Evolutionary conservation across 1,140 invertebrate genomes (phyloP), one percentile per base, ranked within the genome.

Genomic region (Phocides pigmalion): DNA sequence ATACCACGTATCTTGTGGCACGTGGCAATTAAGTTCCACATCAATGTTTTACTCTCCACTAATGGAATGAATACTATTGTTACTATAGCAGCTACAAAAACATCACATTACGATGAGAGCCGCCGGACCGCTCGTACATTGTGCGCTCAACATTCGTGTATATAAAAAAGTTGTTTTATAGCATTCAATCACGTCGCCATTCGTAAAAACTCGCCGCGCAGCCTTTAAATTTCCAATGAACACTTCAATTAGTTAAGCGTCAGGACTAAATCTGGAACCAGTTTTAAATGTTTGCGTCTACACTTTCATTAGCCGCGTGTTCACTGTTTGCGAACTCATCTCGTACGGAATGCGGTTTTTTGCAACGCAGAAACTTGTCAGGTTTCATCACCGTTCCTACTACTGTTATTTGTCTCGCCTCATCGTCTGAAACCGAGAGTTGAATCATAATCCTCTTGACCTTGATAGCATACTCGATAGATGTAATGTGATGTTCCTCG

Each of bases 281-380:
- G 54, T 59, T 66, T 61, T 64, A 17, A 17, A 16, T 59, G 25
- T 53, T 76, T 64, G 66, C 41, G 67, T 37, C 66, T 77, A 75
- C 76, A 81, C 79, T 86, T 84, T 82, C 80, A 72, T 81, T 82
- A 69, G 56, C 56, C 12, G 51, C 51, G 47, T 46, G 54, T 47
- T 50, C 42, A 14, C 64, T 65, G 54, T 68, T 66, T 62, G 66
- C 41, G 66, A 61, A 65, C 63, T 72, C 66, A 47, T 58, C 28
- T 32, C 62, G 16, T 28, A 17, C 25, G 67, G 74, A 73, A 80
- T 83, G 76, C 66, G 42, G 66, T 64, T 79, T 79, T 75, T 72
- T 69, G 68, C 74, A 79, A 66, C 67, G 46, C 59, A 66, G 39
- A 50, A 71, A 70, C 72, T 62, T 62, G 69, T 67, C 68, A 16